These are phyloP conservation scores for Brienomyrus brachyistius DNA, from an alignment of 2,113 vertebrate genomes.

Conservation along the genomic window DNA sequence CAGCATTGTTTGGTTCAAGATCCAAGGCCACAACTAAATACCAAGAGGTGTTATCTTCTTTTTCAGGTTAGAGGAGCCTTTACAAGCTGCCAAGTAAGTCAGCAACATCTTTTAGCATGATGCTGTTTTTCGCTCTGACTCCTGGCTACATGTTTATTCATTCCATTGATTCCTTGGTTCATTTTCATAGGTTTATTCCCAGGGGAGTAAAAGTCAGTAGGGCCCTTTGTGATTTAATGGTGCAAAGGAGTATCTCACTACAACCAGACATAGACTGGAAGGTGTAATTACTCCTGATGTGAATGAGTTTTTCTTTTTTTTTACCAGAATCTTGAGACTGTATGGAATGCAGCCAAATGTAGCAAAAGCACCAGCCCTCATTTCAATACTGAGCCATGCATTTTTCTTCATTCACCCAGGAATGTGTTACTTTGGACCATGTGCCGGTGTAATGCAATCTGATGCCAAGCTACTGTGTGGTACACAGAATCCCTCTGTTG, in stretches of 20 bases:
- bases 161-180: not conserved
- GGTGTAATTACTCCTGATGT: not conserved
- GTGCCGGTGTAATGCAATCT: not conserved
- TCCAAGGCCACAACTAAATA: not conserved
- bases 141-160: not conserved
- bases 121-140: not conserved
- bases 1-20: conserved; percentile 2
- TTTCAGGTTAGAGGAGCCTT: conserved; percentile 5
- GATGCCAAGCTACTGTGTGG: not conserved
- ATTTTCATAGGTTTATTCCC: not conserved
- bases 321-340: not conserved
- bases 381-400: not conserved
- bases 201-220: not conserved
- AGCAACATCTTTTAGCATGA: not conserved
- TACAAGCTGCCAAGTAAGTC: not conserved
- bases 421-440: not conserved
- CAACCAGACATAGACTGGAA: not conserved
- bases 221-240: not conserved
- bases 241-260: not conserved
- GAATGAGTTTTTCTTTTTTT: not conserved
- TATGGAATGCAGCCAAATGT: not conserved
- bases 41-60: conserved; percentile 2
- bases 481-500: not conserved
- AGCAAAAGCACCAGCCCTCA: not conserved
- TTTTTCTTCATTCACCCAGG: not conserved